Base-by-base conservation (phyloP, 37 sponge, comb jelly and placozoan species). In the Hormiphora californensis region DNA sequence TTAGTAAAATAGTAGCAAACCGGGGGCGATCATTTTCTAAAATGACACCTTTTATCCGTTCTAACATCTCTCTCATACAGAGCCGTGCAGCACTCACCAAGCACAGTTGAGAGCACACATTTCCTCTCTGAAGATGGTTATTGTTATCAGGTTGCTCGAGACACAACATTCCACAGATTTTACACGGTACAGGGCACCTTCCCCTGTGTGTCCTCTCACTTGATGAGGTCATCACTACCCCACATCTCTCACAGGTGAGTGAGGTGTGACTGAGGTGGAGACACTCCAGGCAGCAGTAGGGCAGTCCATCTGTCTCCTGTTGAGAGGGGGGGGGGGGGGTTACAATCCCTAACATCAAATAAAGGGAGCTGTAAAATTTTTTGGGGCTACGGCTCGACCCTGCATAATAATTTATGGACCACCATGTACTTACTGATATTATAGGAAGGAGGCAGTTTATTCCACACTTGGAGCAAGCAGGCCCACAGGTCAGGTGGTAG, bases 201-300 rank as follows among this genome's bases (percentile, higher is more conserved):
- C n/a, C n/a, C 81, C 35, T 33, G 41, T 36, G 41, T 25, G 21
- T 22, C 44, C 40, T 36, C 81, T 43, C 43, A 15, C 81, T 36
- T 5, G 61, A 57, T 1, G 81, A 46, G 12, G 81, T 36, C 2
- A 73, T 43, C 23, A 73, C 81, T 43, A 23, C 40, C 0, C 81
- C 81, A 41, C 81, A 73, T 46, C 43, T 73, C 5, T 27, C 43
- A 41, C 81, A 73, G 46, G 40, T 43, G 8, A 73, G 46, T n/a
- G 8, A 43, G n/a, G 41, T n/a, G 2, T 19, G 25, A 46, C 46
- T 43, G 39, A 73, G 81, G 46, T 73, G 43, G 81, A 43, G 43
- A 28, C 81, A 73, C 4, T 73, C 81, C 81, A 73, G 81, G 44
- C 46, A 73, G 27, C 81, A 73, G 46, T 32, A 73, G 43, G 81